These are phyloP conservation scores for Congeria kusceri DNA, from an alignment of 2,888 invertebrate species.

Conservation along the genomic window DNA sequence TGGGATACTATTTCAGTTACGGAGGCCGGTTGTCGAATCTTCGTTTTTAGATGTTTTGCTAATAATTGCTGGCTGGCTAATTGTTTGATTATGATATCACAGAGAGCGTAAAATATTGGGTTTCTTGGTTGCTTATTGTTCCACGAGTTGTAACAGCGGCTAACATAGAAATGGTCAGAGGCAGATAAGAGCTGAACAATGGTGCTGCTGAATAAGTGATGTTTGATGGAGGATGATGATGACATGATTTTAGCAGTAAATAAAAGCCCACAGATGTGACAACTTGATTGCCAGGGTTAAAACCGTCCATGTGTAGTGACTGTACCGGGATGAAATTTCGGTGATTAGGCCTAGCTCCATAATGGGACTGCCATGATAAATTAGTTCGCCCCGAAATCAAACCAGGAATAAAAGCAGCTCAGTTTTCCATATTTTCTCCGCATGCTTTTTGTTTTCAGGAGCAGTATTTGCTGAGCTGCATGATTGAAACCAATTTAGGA, in stretches of 20 bases:
- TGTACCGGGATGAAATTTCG: background rate
- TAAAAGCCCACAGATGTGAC: constrained; percentile 10
- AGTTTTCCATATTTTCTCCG: no score
- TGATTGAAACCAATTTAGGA: constrained; percentile 4
- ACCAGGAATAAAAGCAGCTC: background rate
- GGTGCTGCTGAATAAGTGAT: background rate
- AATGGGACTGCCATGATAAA: background rate
- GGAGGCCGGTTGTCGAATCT: constrained; percentile 45
- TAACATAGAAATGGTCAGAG: background rate
- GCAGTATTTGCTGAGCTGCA: constrained; percentile 16
- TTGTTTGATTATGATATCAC: constrained; percentile 41
- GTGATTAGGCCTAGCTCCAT: background rate
- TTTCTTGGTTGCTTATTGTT: background rate
- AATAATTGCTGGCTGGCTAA: constrained; percentile 48
- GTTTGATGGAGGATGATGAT: constrained; percentile 2
- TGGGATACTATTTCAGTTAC: constrained; percentile 41
- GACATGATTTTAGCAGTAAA: background rate
- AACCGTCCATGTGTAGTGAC: background rate
- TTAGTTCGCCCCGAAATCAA: constrained; percentile 1
- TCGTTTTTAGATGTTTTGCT: constrained; percentile 34
- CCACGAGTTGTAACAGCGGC: background rate
- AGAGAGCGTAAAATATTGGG: background rate
- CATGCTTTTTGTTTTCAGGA: background rate
- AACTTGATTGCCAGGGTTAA: constrained; percentile 4
- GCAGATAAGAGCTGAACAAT: background rate